phyloP scores from a whole-genome alignment of 2,113 vertebrate species.

The Collichthys lucidus region DNA sequence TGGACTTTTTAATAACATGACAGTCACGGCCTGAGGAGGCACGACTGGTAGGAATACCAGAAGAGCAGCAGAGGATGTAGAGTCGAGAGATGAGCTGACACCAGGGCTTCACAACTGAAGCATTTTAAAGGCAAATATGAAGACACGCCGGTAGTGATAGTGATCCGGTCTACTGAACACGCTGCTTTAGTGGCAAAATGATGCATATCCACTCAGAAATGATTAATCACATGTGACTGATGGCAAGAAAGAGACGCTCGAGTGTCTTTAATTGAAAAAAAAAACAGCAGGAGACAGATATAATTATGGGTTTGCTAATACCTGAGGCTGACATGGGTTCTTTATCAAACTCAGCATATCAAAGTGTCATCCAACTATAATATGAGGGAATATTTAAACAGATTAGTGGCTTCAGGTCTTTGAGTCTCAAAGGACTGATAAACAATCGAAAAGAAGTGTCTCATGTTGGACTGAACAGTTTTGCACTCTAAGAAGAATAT shows the following conservation, averaged over 20 bases:
- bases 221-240: constrained; percentile 11
- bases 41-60: background rate
- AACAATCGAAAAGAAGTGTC: background rate
- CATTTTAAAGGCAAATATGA: background rate
- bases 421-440: background rate
- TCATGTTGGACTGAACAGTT: background rate
- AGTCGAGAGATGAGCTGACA: background rate
- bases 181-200: background rate
- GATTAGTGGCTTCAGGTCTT: background rate
- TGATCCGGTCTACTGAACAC: background rate
- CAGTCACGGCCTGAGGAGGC: background rate
- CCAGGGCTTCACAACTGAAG: background rate
- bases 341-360: constrained; percentile 4
- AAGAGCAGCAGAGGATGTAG: background rate
- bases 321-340: background rate
- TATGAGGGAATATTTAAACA: background rate
- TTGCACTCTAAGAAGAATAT: background rate
- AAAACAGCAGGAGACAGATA: background rate
- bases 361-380: background rate
- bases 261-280: background rate
- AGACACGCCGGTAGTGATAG: background rate
- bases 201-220: too few species aligned
- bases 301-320: constrained; percentile 5
- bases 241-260: background rate
- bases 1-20: constrained; percentile 19